These are phyloP conservation scores for Denticeps clupeoides DNA, from an alignment of 2,797 vertebrate genomes.

Conservation along the genomic window DNA sequence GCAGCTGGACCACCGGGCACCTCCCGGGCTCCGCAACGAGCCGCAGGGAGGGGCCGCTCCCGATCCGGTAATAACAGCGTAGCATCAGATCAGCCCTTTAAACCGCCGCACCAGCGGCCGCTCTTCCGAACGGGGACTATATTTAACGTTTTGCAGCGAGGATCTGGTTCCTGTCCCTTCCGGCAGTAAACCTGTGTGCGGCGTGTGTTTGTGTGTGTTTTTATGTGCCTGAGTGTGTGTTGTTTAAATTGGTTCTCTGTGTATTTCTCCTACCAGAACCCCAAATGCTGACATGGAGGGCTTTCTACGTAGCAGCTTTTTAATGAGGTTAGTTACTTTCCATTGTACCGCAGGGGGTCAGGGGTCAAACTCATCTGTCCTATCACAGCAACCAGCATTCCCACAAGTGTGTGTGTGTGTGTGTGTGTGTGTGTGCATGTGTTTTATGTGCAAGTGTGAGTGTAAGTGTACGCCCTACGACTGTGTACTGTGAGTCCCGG, in stretches of 20 bases:
- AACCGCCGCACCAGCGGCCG: constrained; percentile 54
- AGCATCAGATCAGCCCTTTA: constrained; percentile 66
- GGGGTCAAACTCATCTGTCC: constrained; percentile 42
- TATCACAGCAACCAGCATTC: constrained; percentile 45
- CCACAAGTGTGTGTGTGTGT: constrained; percentile 3
- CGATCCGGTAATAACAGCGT: constrained; percentile 62
- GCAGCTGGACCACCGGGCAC: constrained; percentile 65
- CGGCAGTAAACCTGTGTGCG: constrained; percentile 55
- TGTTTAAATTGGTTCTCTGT: constrained; percentile 67
- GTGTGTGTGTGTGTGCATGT: constrained; percentile 10
- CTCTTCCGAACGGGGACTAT: constrained; percentile 54
- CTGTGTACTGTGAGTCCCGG: constrained; percentile 28
- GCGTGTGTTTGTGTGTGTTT: constrained; percentile 34
- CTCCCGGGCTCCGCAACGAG: constrained; percentile 28
- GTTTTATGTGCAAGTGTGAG: constrained; percentile 7
- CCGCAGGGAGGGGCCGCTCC: neutral
- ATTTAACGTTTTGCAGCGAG: constrained; percentile 58
- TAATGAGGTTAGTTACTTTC: constrained; percentile 74
- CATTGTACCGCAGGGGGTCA: constrained; percentile 46
- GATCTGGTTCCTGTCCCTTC: constrained; percentile 38
- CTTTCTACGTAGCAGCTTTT: constrained; percentile 78
- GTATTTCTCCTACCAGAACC: constrained; percentile 71
- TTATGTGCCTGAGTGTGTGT: constrained; percentile 35
- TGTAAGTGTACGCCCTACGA: constrained; percentile 15
- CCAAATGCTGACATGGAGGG: constrained; percentile 73